phyloP scores from a whole-genome alignment of 2,888 invertebrate species.

The Trypoxylon attenuatum region DNA sequence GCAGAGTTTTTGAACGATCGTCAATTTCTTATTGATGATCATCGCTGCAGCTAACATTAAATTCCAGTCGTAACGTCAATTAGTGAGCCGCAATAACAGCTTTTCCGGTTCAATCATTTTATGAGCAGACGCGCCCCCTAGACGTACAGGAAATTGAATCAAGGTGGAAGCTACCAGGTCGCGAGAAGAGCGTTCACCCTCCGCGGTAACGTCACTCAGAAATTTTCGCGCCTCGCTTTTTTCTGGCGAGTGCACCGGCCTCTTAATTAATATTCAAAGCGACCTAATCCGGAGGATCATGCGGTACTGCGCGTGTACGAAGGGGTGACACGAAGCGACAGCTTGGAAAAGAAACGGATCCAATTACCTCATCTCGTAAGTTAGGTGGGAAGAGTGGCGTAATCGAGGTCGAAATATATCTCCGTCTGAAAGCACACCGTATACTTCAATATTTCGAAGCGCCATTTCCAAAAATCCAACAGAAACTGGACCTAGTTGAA shows the following conservation, averaged over 20 bases:
- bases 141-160: slow-evolving; percentile 33
- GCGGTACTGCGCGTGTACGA: slow-evolving; percentile 34
- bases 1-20: no score
- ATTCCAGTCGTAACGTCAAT: no score
- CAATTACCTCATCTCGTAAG: slow-evolving; percentile 47
- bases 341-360: slow-evolving; percentile 52
- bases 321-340: slow-evolving; percentile 50
- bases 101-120: no score
- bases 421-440: background rate
- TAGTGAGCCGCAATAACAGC: no score
- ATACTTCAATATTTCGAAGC: background rate
- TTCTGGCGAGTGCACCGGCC: slow-evolving; percentile 24
- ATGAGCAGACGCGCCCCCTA: no score
- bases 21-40: no score
- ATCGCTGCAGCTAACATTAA: no score
- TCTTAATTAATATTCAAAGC: slow-evolving; percentile 62
- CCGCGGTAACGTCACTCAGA: slow-evolving; percentile 19
- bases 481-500: background rate
- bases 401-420: slow-evolving; percentile 36
- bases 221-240: slow-evolving; percentile 2
- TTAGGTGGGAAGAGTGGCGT: slow-evolving; percentile 39
- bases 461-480: no score
- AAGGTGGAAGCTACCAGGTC: slow-evolving; percentile 17
- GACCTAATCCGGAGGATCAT: slow-evolving; percentile 49
- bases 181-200: slow-evolving; percentile 18